phyloP scores from a whole-genome alignment of 2,888 invertebrate species.

The Tribolium freemani region DNA sequence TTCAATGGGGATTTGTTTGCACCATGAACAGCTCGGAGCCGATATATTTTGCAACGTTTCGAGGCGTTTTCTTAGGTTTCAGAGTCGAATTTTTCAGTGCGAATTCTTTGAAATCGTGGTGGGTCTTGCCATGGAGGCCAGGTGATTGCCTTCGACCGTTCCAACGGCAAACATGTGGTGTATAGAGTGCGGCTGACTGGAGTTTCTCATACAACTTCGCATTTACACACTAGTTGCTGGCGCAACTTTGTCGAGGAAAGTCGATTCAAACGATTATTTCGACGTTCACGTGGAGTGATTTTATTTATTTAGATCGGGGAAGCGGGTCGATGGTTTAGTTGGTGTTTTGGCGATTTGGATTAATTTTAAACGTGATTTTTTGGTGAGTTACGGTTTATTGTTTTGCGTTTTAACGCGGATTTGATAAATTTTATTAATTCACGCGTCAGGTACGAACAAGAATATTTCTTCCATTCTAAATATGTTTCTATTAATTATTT shows the following conservation, averaged over 20 bases:
- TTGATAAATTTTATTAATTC: neutral
- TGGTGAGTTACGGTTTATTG: neutral
- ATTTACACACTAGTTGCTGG: constrained; percentile 61
- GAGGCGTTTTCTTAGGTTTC: neutral
- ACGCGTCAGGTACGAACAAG: neutral
- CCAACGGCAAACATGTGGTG: constrained; percentile 22
- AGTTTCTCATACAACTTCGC: constrained; percentile 43
- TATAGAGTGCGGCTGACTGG: constrained; percentile 13
- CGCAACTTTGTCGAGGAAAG: constrained; percentile 51
- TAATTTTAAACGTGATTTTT: constrained; percentile 1
- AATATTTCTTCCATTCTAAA: too few species aligned
- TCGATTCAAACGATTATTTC: constrained; percentile 18
- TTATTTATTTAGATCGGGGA: constrained; percentile 5
- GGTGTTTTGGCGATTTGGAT: constrained; percentile 5
- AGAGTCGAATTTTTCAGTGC: neutral
- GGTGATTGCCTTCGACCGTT: constrained; percentile 15
- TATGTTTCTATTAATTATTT: too few species aligned
- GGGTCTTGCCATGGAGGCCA: neutral
- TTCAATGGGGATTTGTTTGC: constrained; percentile 12
- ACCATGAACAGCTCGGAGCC: constrained; percentile 5
- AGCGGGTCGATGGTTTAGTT: constrained; percentile 5
- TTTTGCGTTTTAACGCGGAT: neutral
- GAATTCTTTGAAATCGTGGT: neutral
- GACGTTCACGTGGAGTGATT: constrained; percentile 32
- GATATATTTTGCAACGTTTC: neutral